Base-by-base conservation (phyloP, 2,888 invertebrate species). In the Drosophila vallismaia region DNA sequence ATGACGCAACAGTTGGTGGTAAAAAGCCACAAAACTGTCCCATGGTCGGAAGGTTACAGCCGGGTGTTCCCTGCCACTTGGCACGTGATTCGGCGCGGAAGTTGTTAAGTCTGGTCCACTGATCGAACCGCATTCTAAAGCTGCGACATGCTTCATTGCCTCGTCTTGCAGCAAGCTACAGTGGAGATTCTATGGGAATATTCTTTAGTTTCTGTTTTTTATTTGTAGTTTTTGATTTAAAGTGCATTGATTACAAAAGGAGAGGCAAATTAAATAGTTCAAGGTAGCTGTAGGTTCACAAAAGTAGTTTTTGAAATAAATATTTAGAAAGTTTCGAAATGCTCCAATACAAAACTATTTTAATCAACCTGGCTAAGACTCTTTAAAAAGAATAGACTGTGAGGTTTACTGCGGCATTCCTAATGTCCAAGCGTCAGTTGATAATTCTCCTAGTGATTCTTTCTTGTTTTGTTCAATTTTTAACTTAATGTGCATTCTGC, bases 21-120 rank as follows among this genome's bases (percentile, higher is more conserved):
- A 46, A 9, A 33, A 33, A 70, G 29, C 70, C 73, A 48, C 73
- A 70, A 29, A 63, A 55, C 12, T 70, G 40, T 70, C 70, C 31
- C 71, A 67, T 46, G 67, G 52, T 53, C 44, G 36, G 33, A 46
- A 70, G 50, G 68, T 56, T 42, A 45, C 7, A 10, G 7, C 2
- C 14, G 49, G 14, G 10, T 29, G 38, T 40, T 42, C 24, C 28
- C 40, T 38, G 52, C 67, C 70, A 58, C 56, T 73, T 70, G 75
- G 75, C 84, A 86, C 84, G 77, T 76, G 87, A 74, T 72, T 72
- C 50, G 71, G 60, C 52, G 44, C 88, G 87, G 87, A 84, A 88
- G 82, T 84, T 70, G 75, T 74, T 74, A 63, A 45, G 60, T 50
- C 53, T 85, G 87, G 79, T 84, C 87, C 88, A 83, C 63, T 73